Conservation (phyloP, 2,888 invertebrate genomes). For the Hydrotaea cyrtoneurina region DNA sequence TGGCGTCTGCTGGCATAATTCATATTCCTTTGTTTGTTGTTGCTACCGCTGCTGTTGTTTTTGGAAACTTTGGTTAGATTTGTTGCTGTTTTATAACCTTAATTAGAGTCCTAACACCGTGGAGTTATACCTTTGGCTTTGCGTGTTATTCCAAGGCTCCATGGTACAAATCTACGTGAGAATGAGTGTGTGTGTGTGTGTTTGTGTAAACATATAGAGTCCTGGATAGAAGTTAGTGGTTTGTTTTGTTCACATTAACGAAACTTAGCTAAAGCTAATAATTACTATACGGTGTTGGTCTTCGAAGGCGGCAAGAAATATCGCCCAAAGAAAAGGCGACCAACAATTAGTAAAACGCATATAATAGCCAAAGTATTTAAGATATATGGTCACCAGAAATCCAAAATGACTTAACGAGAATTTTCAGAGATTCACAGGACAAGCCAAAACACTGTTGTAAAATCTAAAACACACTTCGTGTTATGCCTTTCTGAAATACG, state of each 20-base stretch:
- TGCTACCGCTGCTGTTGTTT: background rate
- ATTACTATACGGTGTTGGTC: background rate
- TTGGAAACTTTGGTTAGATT: background rate
- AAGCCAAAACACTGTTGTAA: too few species aligned
- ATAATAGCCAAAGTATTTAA: too few species aligned
- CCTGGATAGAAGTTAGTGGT: background rate
- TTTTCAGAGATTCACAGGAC: too few species aligned
- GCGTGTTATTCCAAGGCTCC: slow-evolving; percentile 35
- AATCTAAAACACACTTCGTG: too few species aligned
- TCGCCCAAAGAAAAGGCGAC: too few species aligned
- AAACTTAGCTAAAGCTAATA: background rate
- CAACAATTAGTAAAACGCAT: too few species aligned
- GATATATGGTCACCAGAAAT: too few species aligned
- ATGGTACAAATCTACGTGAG: background rate
- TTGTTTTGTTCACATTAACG: slow-evolving; percentile 14
- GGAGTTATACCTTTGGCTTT: slow-evolving; percentile 41
- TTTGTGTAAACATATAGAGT: too few species aligned
- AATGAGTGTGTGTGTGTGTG: too few species aligned
- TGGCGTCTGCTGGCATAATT: slow-evolving; percentile 53
- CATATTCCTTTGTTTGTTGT: slow-evolving; percentile 38
- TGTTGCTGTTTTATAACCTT: slow-evolving; percentile 43
- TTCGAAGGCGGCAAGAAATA: background rate
- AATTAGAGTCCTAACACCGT: slow-evolving; percentile 50
- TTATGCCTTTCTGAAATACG: too few species aligned
- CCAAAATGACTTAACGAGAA: too few species aligned